Evolutionary conservation across 2,888 invertebrate species (phyloP), one percentile per base, ranked within the genome.

Genomic region (Drosophila macrospina): DNA sequence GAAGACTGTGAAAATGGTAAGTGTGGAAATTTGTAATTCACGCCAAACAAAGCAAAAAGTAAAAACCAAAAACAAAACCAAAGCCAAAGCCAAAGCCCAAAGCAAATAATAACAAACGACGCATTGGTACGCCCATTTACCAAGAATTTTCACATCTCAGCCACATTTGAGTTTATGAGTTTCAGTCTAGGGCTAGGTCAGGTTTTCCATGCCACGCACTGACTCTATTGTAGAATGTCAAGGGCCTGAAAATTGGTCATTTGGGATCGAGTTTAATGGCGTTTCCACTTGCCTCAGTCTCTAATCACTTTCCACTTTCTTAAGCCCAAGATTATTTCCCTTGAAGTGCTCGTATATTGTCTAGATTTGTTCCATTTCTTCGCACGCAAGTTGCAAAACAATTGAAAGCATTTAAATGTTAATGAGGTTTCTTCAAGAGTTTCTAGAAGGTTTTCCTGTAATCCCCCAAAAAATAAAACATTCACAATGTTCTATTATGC

Each of bases 1-100:
- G 16, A 42, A 54, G 41, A 59, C 63, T 50, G 59, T 70, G 61
- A 77, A 71, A 63, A 79, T 79, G 79, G 79, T 79, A 55, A 79
- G 78, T 74, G 62, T 65, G 63, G 37, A 66, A 71, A 57, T 59
- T 16, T 3, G 24, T 54, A 32, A 44, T 30, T 34, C 13, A 44
- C 42, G 60, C 5, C 30, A 30, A 50, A 50, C 30, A 50, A 32
- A 41, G 41, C 41, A n/a, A 20, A 20, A 39, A 44, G 42, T 30
- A 15, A 15, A 61, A 50, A 16, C 39, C 37, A 65, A 54, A 36
- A 16, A 20, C 45, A 52, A 54, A 30, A n/a, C n/a, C n/a, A n/a
- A n/a, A 41, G 41, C 41, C 41, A 20, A 39, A 44, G 42, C 37
- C 24, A 15, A 61, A 50, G 13, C 39, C 37, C 65, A 54, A 36